phyloP scores from a whole-genome alignment of 2,797 vertebrate genomes.

The Discoglossus pictus region DNA sequence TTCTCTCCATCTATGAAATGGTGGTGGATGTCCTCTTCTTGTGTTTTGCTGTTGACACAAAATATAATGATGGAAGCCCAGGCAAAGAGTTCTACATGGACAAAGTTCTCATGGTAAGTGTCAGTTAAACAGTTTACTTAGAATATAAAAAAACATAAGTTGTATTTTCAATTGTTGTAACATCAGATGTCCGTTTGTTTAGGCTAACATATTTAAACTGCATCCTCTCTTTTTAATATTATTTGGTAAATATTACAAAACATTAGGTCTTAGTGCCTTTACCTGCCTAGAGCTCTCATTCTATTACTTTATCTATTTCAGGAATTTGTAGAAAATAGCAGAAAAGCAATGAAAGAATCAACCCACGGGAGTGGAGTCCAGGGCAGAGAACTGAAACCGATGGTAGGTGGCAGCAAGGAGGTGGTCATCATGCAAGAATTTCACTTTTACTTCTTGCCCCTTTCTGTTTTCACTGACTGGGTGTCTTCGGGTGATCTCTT shows the following conservation, averaged over 20 bases:
- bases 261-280: too few species aligned
- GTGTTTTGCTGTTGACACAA: constrained; percentile 96
- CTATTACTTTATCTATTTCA: constrained; percentile 65
- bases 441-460: constrained; percentile 90
- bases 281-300: too few species aligned
- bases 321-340: constrained; percentile 97
- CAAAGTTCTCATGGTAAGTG: constrained; percentile 94
- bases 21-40: constrained; percentile 98
- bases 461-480: constrained; percentile 91
- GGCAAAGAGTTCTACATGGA: constrained; percentile 98
- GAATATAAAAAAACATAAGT: too few species aligned
- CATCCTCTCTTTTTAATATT: too few species aligned
- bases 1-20: constrained; percentile 97
- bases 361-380: constrained; percentile 78
- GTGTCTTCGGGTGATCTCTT: constrained; percentile 82
- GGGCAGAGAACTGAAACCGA: constrained; percentile 90
- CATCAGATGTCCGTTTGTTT: too few species aligned
- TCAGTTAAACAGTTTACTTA: too few species aligned
- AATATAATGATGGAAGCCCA: constrained; percentile 94
- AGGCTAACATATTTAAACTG: too few species aligned
- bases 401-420: constrained; percentile 93
- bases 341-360: constrained; percentile 84
- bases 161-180: too few species aligned
- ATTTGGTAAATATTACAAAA: too few species aligned
- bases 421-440: constrained; percentile 85